Conservation (phyloP, 37 sponge, comb jelly and placozoan genomes). For the Diacarnus erythraeanus region DNA sequence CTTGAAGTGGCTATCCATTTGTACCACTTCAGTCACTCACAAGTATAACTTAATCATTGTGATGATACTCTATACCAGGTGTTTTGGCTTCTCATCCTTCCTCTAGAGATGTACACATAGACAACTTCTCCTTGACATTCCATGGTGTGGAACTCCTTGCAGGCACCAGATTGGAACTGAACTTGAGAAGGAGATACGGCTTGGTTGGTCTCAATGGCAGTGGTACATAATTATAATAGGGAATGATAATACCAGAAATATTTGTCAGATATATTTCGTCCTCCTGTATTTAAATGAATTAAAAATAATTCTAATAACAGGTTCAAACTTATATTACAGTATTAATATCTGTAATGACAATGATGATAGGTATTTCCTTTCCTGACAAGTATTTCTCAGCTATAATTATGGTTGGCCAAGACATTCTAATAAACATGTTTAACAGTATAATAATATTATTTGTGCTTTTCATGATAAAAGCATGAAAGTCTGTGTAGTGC, state of each 20-base stretch:
- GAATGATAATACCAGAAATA: not conserved
- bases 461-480: not conserved
- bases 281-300: no score
- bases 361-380: no score
- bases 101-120: slow-evolving; percentile 86
- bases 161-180: slow-evolving; percentile 87
- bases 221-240: slow-evolving; percentile 74
- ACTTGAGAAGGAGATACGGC: slow-evolving; percentile 88
- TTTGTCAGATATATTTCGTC: no score
- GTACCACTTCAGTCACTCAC: not conserved
- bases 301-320: no score
- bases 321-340: no score
- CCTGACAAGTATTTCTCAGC: no score
- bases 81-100: slow-evolving; percentile 82
- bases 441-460: no score
- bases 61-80: slow-evolving; percentile 26
- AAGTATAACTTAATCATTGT: not conserved
- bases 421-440: not conserved
- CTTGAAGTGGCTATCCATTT: not conserved
- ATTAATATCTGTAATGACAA: no score
- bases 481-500: not conserved
- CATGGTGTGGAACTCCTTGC: slow-evolving; percentile 84
- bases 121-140: slow-evolving; percentile 77
- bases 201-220: slow-evolving; percentile 92
- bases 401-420: not conserved